Base-by-base conservation (phyloP, 2,888 invertebrate species). In the Lasioglossum lativentre region DNA sequence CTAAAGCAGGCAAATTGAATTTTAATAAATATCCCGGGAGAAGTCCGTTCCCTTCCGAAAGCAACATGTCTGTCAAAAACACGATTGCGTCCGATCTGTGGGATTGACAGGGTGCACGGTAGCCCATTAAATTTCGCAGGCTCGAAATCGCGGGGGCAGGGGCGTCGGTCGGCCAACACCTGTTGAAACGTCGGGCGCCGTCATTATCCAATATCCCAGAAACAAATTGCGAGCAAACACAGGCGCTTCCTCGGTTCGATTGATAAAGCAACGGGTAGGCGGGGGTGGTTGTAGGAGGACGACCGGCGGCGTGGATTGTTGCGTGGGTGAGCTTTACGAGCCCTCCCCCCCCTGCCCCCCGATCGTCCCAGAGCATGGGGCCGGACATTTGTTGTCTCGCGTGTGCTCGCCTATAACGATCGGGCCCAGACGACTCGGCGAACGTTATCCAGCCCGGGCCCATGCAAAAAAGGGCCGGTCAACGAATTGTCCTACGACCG, bases 401-500 rank as follows among this genome's bases (percentile, higher is more conserved):
- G 77, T 59, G 78, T 40, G 79, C 80, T 78, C 68, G 76, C 78
- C 80, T 86, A 81, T 85, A 86, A 90, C 86, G 88, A 89, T 76
- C 79, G 42, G 56, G 16, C n/a, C 70, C 27, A 30, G 63, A 47
- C 75, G 23, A 42, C 34, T 70, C 27, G 27, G 47, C 52, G 70
- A 72, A 82, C 82, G 82, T 86, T 88, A 88, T 88, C 82, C 83
- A 75, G 66, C 30, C 45, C 30, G 38, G 70, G 68, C 81, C 80
- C 82, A 86, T 79, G 89, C 89, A 82, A 83, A 88, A 80, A 83
- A 75, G 80, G 70, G 56, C 71, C 82, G 81, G 76, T 72, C 86
- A 90, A 82, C 87, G 89, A 88, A 90, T 90, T 89, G 91, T 90
- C 73, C 82, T 82, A 56, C 68, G 79, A 73, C 80, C 84, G 87